Base-by-base conservation (phyloP, 2,888 invertebrate species). In the Sisyra terminalis region DNA sequence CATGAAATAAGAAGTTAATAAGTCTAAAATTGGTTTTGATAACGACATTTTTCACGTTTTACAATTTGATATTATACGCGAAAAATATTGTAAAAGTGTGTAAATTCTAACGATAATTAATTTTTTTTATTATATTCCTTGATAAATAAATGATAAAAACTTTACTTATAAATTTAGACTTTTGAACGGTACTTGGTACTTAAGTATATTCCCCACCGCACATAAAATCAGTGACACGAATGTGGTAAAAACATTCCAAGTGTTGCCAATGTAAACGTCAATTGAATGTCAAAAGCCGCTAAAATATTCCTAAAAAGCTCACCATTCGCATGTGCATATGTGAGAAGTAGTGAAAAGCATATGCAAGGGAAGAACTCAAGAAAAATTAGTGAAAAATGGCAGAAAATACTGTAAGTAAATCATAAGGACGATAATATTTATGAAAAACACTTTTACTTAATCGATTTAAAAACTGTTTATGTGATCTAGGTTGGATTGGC, bases 1-100 rank as follows among this genome's bases (percentile, higher is more conserved):
- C 51, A 78, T 74, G 54, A 86, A 72, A 63, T 86, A 87, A 32
- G 73, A 71, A 40, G 75, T 73, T 29, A 82, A 53, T 42, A 81
- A 63, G 51, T 73, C 71, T 58, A 78, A 75, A 43, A 83, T 55
- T 8, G 84, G 82, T 61, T 80, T 83, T 16, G 80, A 80, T 46
- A 80, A 63, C 42, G 75, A 65, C 80, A 80, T 80, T 56, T 68
- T 7, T 9, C 11, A 3, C 14, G 4, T 3, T 32, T 3, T n/a
- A 13, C 10, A 30, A 16, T 15, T 10, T 40, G 16, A 16, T 39
- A 29, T 30, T 14, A 8, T 4, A 37, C 17, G n/a, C 29, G 6
- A 31, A 9, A 35, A 35, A n/a, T 39, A 29, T 11, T 39, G 24
- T 39, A n/a, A 15, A 8, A 35, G 16, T 13, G 9, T 13, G n/a